Evolutionary conservation across 2,888 invertebrate species (phyloP).

Genomic region (Ernsta delagoae): DNA sequence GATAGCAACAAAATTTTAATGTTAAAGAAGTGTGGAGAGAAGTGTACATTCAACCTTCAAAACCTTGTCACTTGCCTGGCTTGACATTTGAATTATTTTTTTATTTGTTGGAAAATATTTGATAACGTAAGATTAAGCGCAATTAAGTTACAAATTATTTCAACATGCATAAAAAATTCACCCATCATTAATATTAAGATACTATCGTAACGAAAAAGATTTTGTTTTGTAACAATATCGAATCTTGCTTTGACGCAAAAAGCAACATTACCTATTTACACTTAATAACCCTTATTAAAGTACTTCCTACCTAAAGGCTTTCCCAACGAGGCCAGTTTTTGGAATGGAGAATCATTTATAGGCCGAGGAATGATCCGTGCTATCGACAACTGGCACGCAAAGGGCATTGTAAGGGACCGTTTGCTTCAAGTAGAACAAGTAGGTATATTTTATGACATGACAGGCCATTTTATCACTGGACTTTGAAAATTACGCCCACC

Average conservation of each 20-base stretch:
- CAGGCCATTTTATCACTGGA: too few species aligned
- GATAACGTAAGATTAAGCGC: too few species aligned
- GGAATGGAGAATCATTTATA: conserved; percentile 32
- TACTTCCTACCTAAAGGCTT: conserved; percentile 8
- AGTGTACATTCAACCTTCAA: too few species aligned
- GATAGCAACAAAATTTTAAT: not conserved
- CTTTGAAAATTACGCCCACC: not conserved
- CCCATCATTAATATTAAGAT: not conserved
- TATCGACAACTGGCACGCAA: conserved; percentile 46
- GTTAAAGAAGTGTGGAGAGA: too few species aligned
- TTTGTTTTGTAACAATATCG: not conserved
- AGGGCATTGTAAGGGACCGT: conserved; percentile 41
- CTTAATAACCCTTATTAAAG: conserved; percentile 13
- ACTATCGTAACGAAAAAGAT: not conserved
- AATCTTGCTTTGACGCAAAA: not conserved
- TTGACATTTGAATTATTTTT: too few species aligned
- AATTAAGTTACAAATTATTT: too few species aligned
- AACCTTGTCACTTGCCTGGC: too few species aligned
- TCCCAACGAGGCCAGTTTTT: conserved; percentile 10
- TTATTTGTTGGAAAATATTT: too few species aligned
- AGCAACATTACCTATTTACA: conserved; percentile 24
- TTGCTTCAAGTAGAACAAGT: conserved; percentile 8
- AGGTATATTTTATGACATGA: not conserved
- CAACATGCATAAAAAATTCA: not conserved
- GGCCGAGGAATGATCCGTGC: conserved; percentile 25